These are phyloP conservation scores for Manis javanica DNA, from an alignment of 2,797 vertebrate species.

Conservation along the genomic window DNA sequence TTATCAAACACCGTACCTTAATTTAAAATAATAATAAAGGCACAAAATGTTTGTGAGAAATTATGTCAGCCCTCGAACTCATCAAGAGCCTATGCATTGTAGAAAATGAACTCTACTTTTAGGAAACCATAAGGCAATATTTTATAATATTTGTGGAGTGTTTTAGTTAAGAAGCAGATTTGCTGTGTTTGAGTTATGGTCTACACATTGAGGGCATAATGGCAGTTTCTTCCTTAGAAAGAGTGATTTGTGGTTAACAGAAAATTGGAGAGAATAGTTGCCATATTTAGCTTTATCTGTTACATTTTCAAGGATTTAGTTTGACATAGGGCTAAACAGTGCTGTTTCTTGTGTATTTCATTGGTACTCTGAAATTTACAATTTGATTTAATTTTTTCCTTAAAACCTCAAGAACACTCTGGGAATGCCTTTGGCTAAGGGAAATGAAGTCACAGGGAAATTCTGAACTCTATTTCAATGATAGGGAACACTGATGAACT, in stretches of 20 bases:
- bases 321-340: constrained; percentile 42
- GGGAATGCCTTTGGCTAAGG: not conserved
- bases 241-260: constrained; percentile 9
- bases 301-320: constrained; percentile 68
- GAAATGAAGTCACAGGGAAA: constrained; percentile 51
- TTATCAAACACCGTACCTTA: not conserved
- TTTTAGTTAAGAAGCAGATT: constrained; percentile 24
- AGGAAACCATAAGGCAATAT: not conserved
- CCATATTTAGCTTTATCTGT: constrained; percentile 74
- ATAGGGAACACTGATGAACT: constrained; percentile 32
- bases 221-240: not conserved
- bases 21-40: not conserved
- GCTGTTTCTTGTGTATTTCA: constrained; percentile 22
- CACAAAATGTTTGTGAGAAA: not conserved
- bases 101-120: not conserved
- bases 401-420: constrained; percentile 60
- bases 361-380: constrained; percentile 64
- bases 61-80: not conserved
- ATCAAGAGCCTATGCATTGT: not conserved
- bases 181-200: not conserved
- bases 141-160: constrained; percentile 3
- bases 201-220: not conserved
- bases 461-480: not conserved
- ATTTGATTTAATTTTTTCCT: constrained; percentile 77
- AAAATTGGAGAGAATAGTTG: constrained; percentile 64